Conservation (phyloP, 2,888 invertebrate genomes). For the Pristionchus fissidentatus region DNA sequence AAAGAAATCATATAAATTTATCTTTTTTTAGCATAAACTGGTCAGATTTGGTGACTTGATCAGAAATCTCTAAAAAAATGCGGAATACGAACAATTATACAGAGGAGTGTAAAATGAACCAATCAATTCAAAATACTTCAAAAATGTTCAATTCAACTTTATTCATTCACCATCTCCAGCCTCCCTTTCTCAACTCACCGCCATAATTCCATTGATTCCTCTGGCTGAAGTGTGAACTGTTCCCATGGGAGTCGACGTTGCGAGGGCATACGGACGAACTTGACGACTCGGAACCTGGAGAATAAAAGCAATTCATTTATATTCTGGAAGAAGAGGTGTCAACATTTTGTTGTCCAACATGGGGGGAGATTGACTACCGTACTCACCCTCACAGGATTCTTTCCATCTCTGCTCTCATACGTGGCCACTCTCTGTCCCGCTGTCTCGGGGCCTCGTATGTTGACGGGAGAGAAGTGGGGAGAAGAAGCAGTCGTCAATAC, state of each 20-base stretch:
- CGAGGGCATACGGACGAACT: constrained; percentile 55
- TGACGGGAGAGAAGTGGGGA: constrained; percentile 47
- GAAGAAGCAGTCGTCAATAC: constrained; percentile 3
- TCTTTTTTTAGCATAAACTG: not conserved
- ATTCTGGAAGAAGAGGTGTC: not conserved
- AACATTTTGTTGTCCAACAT: not conserved
- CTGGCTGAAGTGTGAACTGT: constrained; percentile 35
- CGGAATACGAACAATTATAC: no score
- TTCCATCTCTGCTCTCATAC: constrained; percentile 44
- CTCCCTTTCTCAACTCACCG: not conserved
- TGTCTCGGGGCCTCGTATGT: constrained; percentile 24
- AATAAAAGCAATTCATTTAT: not conserved
- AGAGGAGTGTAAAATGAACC: not conserved
- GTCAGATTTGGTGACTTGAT: no score
- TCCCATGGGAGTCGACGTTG: constrained; percentile 57
- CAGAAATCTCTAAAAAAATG: no score
- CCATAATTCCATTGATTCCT: not conserved
- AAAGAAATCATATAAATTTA: not conserved
- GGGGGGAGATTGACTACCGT: no score
- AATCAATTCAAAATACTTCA: not conserved
- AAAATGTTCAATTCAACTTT: not conserved
- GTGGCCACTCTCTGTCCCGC: constrained; percentile 48
- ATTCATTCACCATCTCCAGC: not conserved
- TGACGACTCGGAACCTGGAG: constrained; percentile 40
- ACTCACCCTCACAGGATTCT: constrained; percentile 41